Base-by-base conservation (phyloP, 2,797 vertebrate genomes). In the Mus minutoides region DNA sequence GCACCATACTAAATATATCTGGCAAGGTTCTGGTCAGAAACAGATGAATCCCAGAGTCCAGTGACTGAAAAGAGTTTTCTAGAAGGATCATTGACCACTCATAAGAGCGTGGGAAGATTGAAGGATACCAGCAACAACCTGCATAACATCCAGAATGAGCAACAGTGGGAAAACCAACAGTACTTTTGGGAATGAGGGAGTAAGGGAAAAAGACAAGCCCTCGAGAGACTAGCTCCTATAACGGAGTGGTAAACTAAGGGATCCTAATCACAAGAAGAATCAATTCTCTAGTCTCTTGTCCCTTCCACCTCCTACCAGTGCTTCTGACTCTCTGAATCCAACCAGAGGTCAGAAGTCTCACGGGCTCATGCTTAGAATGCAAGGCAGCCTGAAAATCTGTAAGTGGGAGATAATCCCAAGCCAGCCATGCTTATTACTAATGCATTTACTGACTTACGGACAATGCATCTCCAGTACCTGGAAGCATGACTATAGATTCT, bases 1-100 rank as follows among this genome's bases (percentile, higher is more conserved):
- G 49, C 8, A 87, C 13, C 37, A 79, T 64, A n/a, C 24, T 37
- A 71, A 80, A 78, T 75, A 4, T 76, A 94, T 91, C 69, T 84
- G 26, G 31, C 62, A 92, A 88, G 37, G 52, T 67, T 24, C 62
- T 92, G 54, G 26, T 87, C 79, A 92, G 37, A 94, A 90, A 54
- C 2, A 76, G 43, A 73, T 22, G 86, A 71, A 10, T 46, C 71
- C 24, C 49, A 46, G 71, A 84, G 26, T 71, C 8, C 12, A 71
- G 56, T 86, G 26, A 91, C 0, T 64, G 75, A 69, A 29, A 86
- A 13, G 54, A 92, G 24, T 56, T 95, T 83, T 93, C n/a, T 26
- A 43, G 56, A 76, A 24, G 31, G 43, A 46, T 14, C 58, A n/a
- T 26, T 26, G 43, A n/a, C 31, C 58, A 31, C 52, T 85, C 73